Conservation (phyloP, 2,113 vertebrate species). For the Mohoua ochrocephala region DNA sequence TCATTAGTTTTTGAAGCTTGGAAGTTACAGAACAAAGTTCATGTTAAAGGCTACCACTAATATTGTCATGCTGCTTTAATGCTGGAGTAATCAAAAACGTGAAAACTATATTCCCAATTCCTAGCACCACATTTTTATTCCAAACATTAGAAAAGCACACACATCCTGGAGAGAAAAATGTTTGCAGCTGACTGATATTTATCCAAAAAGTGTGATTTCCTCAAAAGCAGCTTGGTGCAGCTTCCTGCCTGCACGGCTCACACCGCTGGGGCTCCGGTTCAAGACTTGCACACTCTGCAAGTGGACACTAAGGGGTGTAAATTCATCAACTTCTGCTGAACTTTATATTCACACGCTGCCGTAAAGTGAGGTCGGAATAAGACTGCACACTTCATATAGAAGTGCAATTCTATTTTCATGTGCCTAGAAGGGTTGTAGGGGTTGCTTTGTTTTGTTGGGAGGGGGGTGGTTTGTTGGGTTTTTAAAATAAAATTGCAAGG, state of each 20-base stretch:
- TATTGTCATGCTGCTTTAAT: conserved; percentile 20
- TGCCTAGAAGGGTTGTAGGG: neutral
- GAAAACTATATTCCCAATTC: conserved; percentile 25
- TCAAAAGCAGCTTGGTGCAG: conserved; percentile 45
- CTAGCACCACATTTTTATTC: conserved; percentile 30
- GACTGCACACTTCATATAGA: neutral
- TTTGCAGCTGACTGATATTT: conserved; percentile 49
- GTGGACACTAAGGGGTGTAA: conserved; percentile 26
- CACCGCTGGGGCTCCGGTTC: neutral
- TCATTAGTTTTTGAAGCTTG: conserved; percentile 50
- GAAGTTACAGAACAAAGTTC: conserved; percentile 42
- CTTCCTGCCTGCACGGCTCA: neutral
- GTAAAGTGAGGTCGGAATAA: neutral
- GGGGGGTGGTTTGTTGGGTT: neutral
- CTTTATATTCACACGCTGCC: neutral
- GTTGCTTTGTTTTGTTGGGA: neutral
- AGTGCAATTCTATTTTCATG: neutral
- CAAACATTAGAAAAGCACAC: conserved; percentile 6
- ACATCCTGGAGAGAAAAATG: conserved; percentile 44
- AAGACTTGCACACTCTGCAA: neutral
- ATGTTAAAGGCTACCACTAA: conserved; percentile 26
- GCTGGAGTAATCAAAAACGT: conserved; percentile 6
- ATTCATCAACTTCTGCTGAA: neutral
- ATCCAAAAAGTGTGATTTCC: conserved; percentile 50
- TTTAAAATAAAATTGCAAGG: neutral